These are phyloP conservation scores for Callipepla squamata DNA, from an alignment of 2,113 vertebrate species.

Conservation along the genomic window DNA sequence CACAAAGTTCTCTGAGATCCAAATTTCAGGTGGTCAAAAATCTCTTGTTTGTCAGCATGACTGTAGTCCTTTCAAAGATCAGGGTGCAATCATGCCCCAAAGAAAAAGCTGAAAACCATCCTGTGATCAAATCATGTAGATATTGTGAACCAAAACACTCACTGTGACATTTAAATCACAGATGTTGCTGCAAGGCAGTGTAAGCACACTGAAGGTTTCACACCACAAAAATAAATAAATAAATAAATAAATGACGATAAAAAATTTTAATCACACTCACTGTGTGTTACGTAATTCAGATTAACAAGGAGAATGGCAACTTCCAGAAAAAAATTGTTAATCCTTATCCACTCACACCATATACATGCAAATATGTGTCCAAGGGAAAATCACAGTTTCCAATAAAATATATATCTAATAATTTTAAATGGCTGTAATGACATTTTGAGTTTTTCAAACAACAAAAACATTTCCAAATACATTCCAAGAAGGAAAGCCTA, in stretches of 20 bases:
- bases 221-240: background rate
- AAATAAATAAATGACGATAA: background rate
- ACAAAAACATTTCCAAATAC: slow-evolving; percentile 13
- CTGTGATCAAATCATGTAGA: background rate
- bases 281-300: background rate
- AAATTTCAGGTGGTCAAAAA: background rate
- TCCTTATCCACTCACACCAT: background rate
- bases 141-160: background rate
- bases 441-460: slow-evolving; percentile 28
- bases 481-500: slow-evolving; percentile 47
- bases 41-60: accelerated
- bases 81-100: background rate
- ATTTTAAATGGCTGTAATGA: background rate
- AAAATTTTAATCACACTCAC: background rate
- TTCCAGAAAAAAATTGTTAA: slow-evolving; percentile 22
- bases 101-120: background rate
- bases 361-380: background rate
- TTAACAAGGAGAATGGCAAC: background rate
- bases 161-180: background rate
- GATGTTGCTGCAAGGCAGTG: background rate
- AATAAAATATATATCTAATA: slow-evolving; percentile 46
- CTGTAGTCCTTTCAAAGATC: background rate
- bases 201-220: background rate
- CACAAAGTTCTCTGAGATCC: background rate
- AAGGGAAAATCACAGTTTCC: slow-evolving; percentile 2